phyloP scores from a whole-genome alignment of 1,140 invertebrate genomes.

The Drosophila ambigua region DNA sequence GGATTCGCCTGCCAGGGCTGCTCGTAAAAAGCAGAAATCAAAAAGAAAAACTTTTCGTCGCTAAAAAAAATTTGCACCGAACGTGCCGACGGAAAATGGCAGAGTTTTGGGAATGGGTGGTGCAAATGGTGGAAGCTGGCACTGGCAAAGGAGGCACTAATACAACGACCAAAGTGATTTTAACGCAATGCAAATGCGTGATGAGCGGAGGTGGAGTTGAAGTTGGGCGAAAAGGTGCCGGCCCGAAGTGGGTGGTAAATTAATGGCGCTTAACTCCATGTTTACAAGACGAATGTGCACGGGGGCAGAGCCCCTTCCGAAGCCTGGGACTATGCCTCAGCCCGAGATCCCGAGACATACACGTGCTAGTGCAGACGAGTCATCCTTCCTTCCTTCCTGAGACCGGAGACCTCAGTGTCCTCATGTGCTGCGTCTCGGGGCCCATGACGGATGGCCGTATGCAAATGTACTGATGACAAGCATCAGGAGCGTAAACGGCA shows the following conservation, averaged over 20 bases:
- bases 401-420: constrained; percentile 7
- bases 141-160: constrained; percentile 36
- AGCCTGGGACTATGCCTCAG: too few species aligned
- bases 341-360: constrained; percentile 1
- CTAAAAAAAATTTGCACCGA: constrained; percentile 62
- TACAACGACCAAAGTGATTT: constrained; percentile 60
- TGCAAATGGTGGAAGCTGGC: background rate
- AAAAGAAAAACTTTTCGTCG: constrained; percentile 60
- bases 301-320: background rate
- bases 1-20: constrained; percentile 42
- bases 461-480: constrained; percentile 75
- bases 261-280: constrained; percentile 81
- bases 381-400: background rate
- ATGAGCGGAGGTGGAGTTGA: background rate
- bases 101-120: background rate
- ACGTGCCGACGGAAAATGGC: constrained; percentile 49
- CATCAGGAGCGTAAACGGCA: constrained; percentile 34
- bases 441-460: constrained; percentile 73
- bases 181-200: constrained; percentile 57
- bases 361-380: constrained; percentile 21
- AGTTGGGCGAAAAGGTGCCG: background rate
- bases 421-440: constrained; percentile 12
- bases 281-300: constrained; percentile 79
- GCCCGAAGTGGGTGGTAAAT: constrained; percentile 53
- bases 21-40: constrained; percentile 65